phyloP scores from a whole-genome alignment of 2,888 invertebrate species.

The Perithous albicinctus region DNA sequence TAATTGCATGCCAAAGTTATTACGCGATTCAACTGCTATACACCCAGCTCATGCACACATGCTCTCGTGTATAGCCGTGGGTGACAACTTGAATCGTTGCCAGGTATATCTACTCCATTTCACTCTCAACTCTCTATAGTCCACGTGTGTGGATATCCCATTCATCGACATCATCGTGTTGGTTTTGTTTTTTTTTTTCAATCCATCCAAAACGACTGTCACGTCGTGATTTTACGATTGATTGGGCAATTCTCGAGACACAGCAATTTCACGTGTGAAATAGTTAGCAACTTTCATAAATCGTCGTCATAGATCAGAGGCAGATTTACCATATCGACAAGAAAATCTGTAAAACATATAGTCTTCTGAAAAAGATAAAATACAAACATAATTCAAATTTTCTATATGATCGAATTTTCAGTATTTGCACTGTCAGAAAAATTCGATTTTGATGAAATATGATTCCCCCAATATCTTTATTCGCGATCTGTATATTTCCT shows the following conservation, averaged over 20 bases:
- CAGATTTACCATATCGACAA: not conserved
- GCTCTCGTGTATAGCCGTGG: constrained; percentile 26
- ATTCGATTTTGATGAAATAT: not conserved
- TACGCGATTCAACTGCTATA: constrained; percentile 63
- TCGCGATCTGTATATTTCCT: not conserved
- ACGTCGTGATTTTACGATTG: constrained; percentile 37
- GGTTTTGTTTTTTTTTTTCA: not conserved
- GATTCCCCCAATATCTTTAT: not conserved
- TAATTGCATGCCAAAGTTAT: constrained; percentile 73
- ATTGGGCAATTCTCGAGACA: constrained; percentile 31
- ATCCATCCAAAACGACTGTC: constrained; percentile 26
- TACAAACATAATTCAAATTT: not conserved
- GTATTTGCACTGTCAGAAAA: not conserved
- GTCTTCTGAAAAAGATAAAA: not conserved
- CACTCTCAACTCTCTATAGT: not conserved
- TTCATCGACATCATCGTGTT: constrained; percentile 2
- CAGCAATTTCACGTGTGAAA: not conserved
- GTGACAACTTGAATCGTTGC: constrained; percentile 45
- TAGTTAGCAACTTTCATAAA: not conserved
- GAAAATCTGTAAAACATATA: not conserved
- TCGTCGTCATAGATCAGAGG: not conserved
- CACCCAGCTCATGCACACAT: constrained; percentile 36
- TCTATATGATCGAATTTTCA: not conserved
- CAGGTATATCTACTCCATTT: constrained; percentile 33
- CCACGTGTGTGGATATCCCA: not conserved